A percentile compares a stretch with the other conserved stretches of the same genome.
Evolutionary conservation across 1,140 invertebrate species (phyloP).

Genomic region (Brachionus asplanchnoidis): DNA sequence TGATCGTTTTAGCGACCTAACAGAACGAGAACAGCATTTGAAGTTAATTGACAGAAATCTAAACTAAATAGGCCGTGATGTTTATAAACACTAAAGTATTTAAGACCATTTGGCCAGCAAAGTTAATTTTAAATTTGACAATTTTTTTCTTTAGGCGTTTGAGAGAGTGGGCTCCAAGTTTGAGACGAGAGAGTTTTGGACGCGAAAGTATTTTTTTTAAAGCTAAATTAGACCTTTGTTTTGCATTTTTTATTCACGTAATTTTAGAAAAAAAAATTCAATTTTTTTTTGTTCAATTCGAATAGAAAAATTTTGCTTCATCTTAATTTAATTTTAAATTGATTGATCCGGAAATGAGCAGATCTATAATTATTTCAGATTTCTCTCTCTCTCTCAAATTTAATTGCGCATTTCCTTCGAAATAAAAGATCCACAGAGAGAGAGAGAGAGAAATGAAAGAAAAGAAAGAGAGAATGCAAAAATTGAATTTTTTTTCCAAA

Average conservation of each 20-base stretch:
- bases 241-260: not conserved
- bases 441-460: not conserved
- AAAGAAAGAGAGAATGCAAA: not conserved
- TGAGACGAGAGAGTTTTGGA: not conserved
- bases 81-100: not conserved
- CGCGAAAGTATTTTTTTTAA: not conserved
- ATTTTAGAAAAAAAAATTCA: not conserved
- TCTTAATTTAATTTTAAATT: constrained; percentile 31
- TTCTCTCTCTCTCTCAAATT: not conserved
- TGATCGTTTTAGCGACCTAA: not conserved
- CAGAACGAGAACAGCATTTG: not conserved
- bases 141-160: not conserved
- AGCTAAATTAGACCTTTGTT: not conserved
- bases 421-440: not conserved
- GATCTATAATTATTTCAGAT: constrained; percentile 33
- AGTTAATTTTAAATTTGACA: not conserved
- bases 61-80: not conserved
- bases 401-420: constrained; percentile 37
- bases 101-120: not conserved
- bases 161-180: not conserved
- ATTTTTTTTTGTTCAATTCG: not conserved
- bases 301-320: not conserved
- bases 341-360: constrained; percentile 34
- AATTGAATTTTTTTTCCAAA: constrained; percentile 1
- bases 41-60: not conserved